Base-by-base conservation (phyloP, 1,140 invertebrate species). In the Drosophila fuyamai region DNA sequence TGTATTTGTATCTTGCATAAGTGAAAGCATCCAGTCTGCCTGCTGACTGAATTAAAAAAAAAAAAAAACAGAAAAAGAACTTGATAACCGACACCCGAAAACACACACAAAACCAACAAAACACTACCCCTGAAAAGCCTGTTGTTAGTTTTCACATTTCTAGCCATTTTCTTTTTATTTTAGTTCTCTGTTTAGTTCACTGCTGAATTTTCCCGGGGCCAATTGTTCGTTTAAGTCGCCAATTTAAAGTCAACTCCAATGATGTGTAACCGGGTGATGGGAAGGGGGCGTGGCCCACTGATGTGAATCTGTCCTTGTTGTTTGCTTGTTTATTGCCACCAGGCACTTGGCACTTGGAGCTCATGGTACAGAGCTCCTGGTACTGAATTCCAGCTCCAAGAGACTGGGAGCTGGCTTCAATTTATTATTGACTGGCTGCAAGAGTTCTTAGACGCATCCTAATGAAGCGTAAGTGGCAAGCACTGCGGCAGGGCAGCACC, bases 381-480 rank as follows among this genome's bases (percentile, higher is more conserved):
- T 47, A 47, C 62, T 41, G 74, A 32, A 23, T 53, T 35, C 41
- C 27, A 40, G 60, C 27, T 14, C 14, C 48, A 10, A 8, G 10
- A 53, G 38, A 36, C 41, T 36, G 10, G 16, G 40, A 68, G 32
- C 67, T 57, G 67, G 53, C 76, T 83, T 80, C 60, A 88, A 88
- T 88, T 88, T 88, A 88, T 88, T 88, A 88, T 89, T 83, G 73
- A 88, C 78, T 78, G 66, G 72, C 67, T 83, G 80, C 76, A 89
- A 89, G 67, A 89, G 83, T 82, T 78, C 74, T 77, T 83, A 89
- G 80, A 83, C 80, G 84, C 84, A 89, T 88, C 76, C 83, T 89
- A 89, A 88, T 88, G 83, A 88, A 81, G 80, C 84, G 80, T 89
- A 88, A 88, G 84, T 89, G 83, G 76, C 80, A 89, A 82, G 79